Evolutionary conservation across 2,113 vertebrate species (phyloP).

Genomic region (Zosterops pallidus): DNA sequence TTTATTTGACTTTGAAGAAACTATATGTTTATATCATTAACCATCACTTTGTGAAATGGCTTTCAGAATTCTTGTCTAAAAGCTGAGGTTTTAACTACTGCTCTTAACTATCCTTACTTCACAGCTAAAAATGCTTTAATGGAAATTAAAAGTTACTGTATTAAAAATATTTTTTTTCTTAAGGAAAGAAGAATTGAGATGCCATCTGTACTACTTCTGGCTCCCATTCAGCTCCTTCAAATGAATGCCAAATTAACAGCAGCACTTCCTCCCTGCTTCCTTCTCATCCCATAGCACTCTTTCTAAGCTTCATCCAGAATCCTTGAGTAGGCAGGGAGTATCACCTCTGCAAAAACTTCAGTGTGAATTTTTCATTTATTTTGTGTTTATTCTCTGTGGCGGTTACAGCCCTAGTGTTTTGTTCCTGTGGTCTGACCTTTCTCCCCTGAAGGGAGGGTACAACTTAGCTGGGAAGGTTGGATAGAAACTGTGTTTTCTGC

Average conservation of each 20-base stretch:
- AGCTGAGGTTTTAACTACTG: not conserved
- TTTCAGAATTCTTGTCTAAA: not conserved
- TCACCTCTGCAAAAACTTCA: not conserved
- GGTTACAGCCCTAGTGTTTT: not conserved
- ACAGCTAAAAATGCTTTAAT: not conserved
- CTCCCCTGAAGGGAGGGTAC: not conserved
- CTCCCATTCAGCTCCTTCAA: conserved; percentile 14
- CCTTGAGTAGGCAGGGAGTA: not conserved
- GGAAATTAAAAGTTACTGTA: conserved; percentile 1
- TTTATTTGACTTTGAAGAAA: not conserved
- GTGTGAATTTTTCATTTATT: not conserved
- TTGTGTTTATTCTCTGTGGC: not conserved
- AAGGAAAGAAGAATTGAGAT: not conserved
- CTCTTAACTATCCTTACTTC: conserved; percentile 3
- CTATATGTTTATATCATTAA: not conserved
- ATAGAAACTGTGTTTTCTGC: not conserved
- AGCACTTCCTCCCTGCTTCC: not conserved
- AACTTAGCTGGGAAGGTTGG: not conserved
- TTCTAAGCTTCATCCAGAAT: not conserved
- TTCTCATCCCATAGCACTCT: not conserved
- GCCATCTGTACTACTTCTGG: conserved; percentile 46
- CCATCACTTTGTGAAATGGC: not conserved
- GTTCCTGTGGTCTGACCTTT: not conserved
- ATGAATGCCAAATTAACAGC: conserved; percentile 47
- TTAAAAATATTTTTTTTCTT: conserved; percentile 16